Conservation (phyloP, 2,888 invertebrate genomes). For the Acanthosepion esculentum region DNA sequence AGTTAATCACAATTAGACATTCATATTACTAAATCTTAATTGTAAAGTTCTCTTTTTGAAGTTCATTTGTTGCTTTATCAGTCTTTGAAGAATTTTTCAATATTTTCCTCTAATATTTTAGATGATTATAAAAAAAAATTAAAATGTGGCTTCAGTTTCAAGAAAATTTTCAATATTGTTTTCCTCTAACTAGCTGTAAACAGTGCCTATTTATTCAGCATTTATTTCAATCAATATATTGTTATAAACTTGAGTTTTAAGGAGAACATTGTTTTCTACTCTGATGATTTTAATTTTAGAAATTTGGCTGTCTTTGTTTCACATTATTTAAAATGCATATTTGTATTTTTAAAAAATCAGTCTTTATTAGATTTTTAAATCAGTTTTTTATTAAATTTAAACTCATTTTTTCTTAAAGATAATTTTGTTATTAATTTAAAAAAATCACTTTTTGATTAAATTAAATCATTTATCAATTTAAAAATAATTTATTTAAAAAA, state of each 20-base stretch:
- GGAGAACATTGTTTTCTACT: neutral
- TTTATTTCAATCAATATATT: neutral
- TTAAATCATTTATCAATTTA: neutral
- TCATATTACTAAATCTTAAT: neutral
- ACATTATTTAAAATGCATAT: neutral
- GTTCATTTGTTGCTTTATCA: neutral
- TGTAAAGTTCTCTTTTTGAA: neutral
- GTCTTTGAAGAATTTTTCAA: neutral
- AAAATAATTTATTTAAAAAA: no score
- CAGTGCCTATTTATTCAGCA: neutral
- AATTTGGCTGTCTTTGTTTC: neutral
- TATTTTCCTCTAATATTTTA: neutral
- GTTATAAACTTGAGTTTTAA: neutral
- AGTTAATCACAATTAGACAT: neutral
- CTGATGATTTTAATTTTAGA: no score
- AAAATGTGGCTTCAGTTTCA: neutral
- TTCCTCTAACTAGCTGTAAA: neutral
- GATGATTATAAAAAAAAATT: neutral
- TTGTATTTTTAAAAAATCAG: neutral
- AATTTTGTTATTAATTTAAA: neutral
- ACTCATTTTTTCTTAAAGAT: neutral
- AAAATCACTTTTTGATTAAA: neutral
- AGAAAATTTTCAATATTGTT: neutral
- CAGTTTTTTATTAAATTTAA: neutral
- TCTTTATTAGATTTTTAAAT: neutral